A percentile compares a stretch with the other conserved stretches of the same genome.
Conservation (phyloP, 2,113 vertebrate species). For the Pica pica region DNA sequence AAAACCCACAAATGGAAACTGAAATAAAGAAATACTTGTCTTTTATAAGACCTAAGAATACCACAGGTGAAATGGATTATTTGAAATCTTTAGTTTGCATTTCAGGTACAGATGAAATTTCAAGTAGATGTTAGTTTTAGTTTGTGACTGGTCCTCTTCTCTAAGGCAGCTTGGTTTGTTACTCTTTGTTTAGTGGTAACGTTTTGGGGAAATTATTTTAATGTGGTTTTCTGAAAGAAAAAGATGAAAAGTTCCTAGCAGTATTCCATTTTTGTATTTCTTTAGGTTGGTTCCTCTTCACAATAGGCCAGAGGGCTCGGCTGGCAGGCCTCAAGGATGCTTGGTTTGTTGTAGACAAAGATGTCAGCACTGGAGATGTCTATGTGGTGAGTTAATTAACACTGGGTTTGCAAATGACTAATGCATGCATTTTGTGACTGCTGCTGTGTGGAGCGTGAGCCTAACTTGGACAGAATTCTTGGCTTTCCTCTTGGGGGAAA, state of each 20-base stretch:
- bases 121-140: neutral
- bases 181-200: neutral
- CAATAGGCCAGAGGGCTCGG: conserved; percentile 88
- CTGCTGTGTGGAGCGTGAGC: neutral
- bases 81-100: neutral
- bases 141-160: neutral
- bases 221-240: neutral
- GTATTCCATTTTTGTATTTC: neutral
- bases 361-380: conserved; percentile 79
- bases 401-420: neutral
- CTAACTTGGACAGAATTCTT: neutral
- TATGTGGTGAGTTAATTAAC: conserved; percentile 83
- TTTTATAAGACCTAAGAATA: neutral
- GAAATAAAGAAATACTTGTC: neutral
- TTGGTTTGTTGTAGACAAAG: conserved; percentile 96
- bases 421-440: neutral
- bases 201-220: neutral
- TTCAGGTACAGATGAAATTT: neutral
- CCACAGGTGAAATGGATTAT: neutral
- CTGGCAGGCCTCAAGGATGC: conserved; percentile 82
- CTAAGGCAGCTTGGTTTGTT: neutral
- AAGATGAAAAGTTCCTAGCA: neutral
- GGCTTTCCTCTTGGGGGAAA: neutral
- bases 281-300: conserved; percentile 94
- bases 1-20: neutral